Base-by-base conservation (phyloP, 2,797 vertebrate genomes). In the Tokudaia muenninki region DNA sequence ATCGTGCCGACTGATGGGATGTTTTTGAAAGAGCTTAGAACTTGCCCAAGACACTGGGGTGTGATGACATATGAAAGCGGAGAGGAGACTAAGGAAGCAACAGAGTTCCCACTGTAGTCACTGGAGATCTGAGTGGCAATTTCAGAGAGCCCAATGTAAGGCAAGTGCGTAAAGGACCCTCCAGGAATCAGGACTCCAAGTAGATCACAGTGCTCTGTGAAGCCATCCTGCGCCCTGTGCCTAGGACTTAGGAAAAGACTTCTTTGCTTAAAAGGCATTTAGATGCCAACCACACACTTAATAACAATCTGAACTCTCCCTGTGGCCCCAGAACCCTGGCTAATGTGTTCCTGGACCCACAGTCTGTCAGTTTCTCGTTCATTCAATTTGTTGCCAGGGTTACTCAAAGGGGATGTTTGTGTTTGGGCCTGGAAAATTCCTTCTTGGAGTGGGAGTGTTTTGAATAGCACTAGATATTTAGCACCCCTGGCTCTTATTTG, bases 401-500 rank as follows among this genome's bases (percentile, higher is more conserved):
- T 87, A 31, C 59, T 95, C 3, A 75, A 84, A 31, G 26, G 63
- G 82, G 13, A 6, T 70, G 44, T 37, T 96, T 61, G 14, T 72
- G 22, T 78, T 94, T 70, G 44, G 65, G 16, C 4, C 78, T 70
- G 26, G 37, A 72, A 78, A 79, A 65, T 95, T 87, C 70, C 82
- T 97, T 74, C 91, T 70, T 16, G 63, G 74, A 83, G 50, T n/a
- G 74, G 50, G 26, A 92, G 75, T 95, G 26, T 80, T 96, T 90
- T 19, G 0, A 83, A n/a, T 90, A 93, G 8, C 59, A 22, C 13
- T 93, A 87, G 75, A 7, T 50, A 74, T 83, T 92, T 78, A 74
- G 44, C 50, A 84, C 57, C 22, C 63, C 70, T 91, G 77, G 83
- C 44, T 21, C 41, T 22, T 84, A 47, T 50, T 93, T 67, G 67